A percentile compares a stretch with the other conserved stretches of the same genome.
Conservation (phyloP, 92 coral and sea anemone genomes). For the Montipora capitata region DNA sequence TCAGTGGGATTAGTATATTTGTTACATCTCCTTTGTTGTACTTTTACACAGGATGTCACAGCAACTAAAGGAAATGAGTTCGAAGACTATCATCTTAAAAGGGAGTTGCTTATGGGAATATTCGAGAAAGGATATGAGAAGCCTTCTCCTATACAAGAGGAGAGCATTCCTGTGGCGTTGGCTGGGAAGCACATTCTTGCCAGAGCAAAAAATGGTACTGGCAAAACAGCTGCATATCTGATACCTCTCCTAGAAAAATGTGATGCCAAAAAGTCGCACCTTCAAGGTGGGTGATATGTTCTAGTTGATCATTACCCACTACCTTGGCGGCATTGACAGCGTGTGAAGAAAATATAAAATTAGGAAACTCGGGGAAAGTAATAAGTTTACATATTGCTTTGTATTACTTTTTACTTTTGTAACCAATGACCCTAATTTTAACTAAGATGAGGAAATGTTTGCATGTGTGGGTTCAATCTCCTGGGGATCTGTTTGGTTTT, state of each 20-base stretch:
- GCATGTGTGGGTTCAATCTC: too few relatives aligned
- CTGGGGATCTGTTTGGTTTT: too few relatives aligned
- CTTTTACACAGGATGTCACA: conserved; percentile 91
- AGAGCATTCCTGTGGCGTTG: conserved; percentile 98
- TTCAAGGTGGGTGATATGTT: conserved; percentile 84
- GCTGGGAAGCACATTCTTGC: conserved; percentile 98
- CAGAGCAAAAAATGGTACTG: conserved; percentile 99
- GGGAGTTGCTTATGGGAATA: conserved; percentile 98
- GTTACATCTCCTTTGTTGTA: conserved; percentile 4
- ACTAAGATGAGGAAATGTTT: too few relatives aligned
- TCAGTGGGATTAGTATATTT: neutral
- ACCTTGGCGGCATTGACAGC: too few relatives aligned
- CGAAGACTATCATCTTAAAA: conserved; percentile 98
- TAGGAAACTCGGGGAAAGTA: too few relatives aligned
- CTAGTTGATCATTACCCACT: too few relatives aligned
- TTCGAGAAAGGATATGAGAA: conserved; percentile 98
- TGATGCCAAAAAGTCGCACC: conserved; percentile 78
- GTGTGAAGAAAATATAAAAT: too few relatives aligned
- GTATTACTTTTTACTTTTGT: too few relatives aligned
- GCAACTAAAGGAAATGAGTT: conserved; percentile 99
- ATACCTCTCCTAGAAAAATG: conserved; percentile 95
- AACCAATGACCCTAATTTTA: too few relatives aligned
- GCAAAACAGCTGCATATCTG: conserved; percentile 98
- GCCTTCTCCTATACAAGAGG: conserved; percentile 99
- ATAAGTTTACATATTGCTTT: too few relatives aligned